These are phyloP conservation scores for Dendroctonus valens DNA, from an alignment of 1,140 invertebrate genomes.

Conservation along the genomic window DNA sequence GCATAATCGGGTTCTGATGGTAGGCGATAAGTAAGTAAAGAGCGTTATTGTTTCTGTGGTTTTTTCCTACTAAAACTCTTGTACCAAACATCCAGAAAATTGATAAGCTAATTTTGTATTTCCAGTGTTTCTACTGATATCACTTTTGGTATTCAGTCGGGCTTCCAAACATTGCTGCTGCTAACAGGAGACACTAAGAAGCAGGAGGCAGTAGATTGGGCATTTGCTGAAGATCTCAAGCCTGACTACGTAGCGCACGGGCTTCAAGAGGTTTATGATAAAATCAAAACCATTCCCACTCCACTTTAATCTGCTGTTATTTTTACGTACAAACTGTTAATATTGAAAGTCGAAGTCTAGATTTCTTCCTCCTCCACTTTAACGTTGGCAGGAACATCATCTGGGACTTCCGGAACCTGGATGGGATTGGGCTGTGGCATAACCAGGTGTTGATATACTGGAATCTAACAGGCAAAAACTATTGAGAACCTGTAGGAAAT, in stretches of 20 bases:
- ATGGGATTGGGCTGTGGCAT: constrained; percentile 36
- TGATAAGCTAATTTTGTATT: constrained; percentile 1
- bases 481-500: background rate
- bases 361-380: constrained; percentile 21
- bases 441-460: constrained; percentile 46
- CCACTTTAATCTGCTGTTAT: background rate
- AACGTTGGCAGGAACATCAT: constrained; percentile 1
- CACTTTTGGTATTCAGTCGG: constrained; percentile 11
- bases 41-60: background rate
- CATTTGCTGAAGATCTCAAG: background rate
- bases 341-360: background rate
- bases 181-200: constrained; percentile 12
- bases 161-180: constrained; percentile 16
- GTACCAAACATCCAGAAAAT: background rate
- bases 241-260: constrained; percentile 9
- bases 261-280: constrained; percentile 4
- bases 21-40: constrained; percentile 19
- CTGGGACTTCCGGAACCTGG: constrained; percentile 21
- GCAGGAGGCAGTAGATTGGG: background rate
- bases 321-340: background rate
- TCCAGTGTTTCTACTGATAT: constrained; percentile 14
- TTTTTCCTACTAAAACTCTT: too few relatives aligned
- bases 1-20: constrained; percentile 4
- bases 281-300: background rate
- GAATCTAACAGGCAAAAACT: constrained; percentile 37